Evolutionary conservation across 2,888 invertebrate genomes (phyloP), one percentile per base, ranked within the genome.

Genomic region (Oscheius sp.): DNA sequence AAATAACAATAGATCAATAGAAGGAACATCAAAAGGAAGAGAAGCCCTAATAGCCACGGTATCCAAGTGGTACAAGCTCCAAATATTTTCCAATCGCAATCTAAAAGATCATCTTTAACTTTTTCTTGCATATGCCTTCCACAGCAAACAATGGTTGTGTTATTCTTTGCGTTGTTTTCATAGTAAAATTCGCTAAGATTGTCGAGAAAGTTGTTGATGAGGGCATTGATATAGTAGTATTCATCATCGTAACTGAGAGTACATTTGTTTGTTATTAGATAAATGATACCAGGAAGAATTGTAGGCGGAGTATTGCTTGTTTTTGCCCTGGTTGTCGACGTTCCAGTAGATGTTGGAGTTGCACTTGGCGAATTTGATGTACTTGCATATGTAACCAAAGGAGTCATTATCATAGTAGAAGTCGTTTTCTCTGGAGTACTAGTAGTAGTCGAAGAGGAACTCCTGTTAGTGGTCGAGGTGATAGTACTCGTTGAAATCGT

Each of bases 61-160:
- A 57, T 26, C 57, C 38, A 57, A 26, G 57, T 24, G n/a, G 26
- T 41, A 57, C 59, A 59, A 2, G 26, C 1, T 44, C 44, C 59
- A n/a, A 59, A 59, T 6, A 59, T 59, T 14, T 59, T 59, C 30
- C 30, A 59, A 30, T 59, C 26, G 28, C 59, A 59, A 28, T 41
- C 59, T 59, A 28, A 59, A n/a, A n/a, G n/a, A n/a, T n/a, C n/a
- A n/a, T n/a, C n/a, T n/a, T n/a, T n/a, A 36, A 36, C 36, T 36
- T 36, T 14, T 36, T 36, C 8, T 36, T 36, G 36, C 14, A 8
- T 36, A 36, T 36, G 36, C 36, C 14, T 36, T 8, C 14, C 14
- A 9, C 36, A 36, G 36, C 36, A 36, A 36, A 36, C 14, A 14
- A 36, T 36, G 36, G 36, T 36, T 36, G 36, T 36, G 36, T n/a